A percentile compares a stretch with the other conserved stretches of the same genome.
phyloP scores from a whole-genome alignment of 2,888 invertebrate genomes.

The Macaria notata region DNA sequence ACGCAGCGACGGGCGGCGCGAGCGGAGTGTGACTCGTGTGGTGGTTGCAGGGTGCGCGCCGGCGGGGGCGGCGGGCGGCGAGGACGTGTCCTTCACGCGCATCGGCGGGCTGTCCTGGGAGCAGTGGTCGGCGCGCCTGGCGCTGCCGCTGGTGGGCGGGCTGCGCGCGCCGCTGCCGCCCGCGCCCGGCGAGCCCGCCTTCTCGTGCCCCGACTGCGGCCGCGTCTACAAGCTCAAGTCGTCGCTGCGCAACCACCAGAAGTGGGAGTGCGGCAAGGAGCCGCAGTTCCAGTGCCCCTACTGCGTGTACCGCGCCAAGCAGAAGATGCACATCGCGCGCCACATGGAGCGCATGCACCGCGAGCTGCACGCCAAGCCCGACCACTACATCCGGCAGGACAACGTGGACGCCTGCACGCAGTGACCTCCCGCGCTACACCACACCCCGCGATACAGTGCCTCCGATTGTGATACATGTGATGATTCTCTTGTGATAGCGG shows the following conservation, averaged over 20 bases:
- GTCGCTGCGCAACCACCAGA: constrained; percentile 91
- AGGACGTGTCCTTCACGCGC: constrained; percentile 88
- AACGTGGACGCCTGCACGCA: constrained; percentile 79
- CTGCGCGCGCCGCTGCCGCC: constrained; percentile 40
- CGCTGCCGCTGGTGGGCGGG: constrained; percentile 85
- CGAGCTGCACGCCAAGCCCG: constrained; percentile 81
- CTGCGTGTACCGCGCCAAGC: constrained; percentile 92
- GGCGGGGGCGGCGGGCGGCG: constrained; percentile 49
- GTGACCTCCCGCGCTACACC: constrained; percentile 26
- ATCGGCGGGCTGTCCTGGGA: constrained; percentile 87
- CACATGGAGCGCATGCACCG: constrained; percentile 93
- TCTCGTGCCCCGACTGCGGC: constrained; percentile 91
- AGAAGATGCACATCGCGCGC: constrained; percentile 92
- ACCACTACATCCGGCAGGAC: constrained; percentile 75
- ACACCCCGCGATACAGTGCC: constrained; percentile 22
- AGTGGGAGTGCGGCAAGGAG: constrained; percentile 93
- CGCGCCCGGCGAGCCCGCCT: constrained; percentile 79
- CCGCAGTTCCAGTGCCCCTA: constrained; percentile 92
- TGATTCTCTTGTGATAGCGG: constrained; percentile 78
- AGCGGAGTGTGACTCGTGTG: constrained; percentile 35
- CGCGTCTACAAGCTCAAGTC: constrained; percentile 93
- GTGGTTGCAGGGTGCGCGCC: constrained; percentile 58
- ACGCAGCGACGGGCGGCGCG: constrained; percentile 20
- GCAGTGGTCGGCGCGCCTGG: constrained; percentile 88
- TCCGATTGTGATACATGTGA: constrained; percentile 78